Evolutionary conservation across 2,888 invertebrate genomes (phyloP), one percentile per base, ranked within the genome.

Genomic region (Acleris sparsana): DNA sequence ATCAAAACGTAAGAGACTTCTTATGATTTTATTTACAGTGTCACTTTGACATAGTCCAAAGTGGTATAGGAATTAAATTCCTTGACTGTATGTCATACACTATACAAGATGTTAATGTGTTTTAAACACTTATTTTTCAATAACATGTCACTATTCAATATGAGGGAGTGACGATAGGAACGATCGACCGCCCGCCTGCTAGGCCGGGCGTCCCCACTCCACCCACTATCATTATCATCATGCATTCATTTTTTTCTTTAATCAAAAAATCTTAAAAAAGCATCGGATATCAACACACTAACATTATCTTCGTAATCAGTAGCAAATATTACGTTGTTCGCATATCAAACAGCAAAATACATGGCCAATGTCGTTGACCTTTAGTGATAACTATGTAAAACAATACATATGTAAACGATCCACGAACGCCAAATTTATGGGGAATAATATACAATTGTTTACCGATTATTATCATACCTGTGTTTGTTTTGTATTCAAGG

Each of bases 391-490:
- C 13, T 53, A 59, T 59, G 48, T 20, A 59, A 49, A 59, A 49
- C 5, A 25, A 33, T 29, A 48, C 18, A 49, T 59, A 33, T 59
- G 58, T 59, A 49, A 59, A 59, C 58, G 49, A 49, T 29, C 48
- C 58, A 46, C 49, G 58, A 49, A 49, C 58, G 49, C 22, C 22
- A 59, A 59, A 59, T 57, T 44, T 57, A 57, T 57, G 56, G 56
- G 44, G 57, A 57, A 57, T 57, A 57, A 49, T 59, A 59, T 39
- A 33, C 48, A 49, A 49, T 20, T 29, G 49, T 59, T 33, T 59
- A 57, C 57, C 25, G 58, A 49, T 59, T 59, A 59, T 59, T 59
- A 59, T 59, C 58, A 49, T 57, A 57, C 57, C 58, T 33, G 49
- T 39, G 43, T 56, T 56, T 43, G 44, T 49, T 59, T 49, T 49